Conservation (phyloP, 2,888 invertebrate genomes). For the Nephrotoma guestfalica region DNA sequence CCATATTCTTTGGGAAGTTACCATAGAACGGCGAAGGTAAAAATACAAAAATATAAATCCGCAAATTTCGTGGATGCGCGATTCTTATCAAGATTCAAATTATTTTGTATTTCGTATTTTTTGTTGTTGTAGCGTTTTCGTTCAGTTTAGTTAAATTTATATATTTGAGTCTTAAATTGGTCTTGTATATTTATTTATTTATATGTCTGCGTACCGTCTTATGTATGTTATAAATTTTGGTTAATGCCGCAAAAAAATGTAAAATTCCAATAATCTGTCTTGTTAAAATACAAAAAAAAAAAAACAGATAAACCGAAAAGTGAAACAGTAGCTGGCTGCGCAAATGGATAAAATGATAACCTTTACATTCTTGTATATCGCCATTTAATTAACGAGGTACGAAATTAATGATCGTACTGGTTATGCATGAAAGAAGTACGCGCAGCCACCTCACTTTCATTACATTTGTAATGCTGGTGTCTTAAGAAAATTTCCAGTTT, state of each 20-base stretch:
- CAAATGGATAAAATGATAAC: neutral
- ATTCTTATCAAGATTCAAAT: neutral
- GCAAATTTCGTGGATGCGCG: neutral
- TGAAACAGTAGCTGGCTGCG: neutral
- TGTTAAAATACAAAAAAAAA: neutral
- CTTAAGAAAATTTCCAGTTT: neutral
- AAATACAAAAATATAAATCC: neutral
- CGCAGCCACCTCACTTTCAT: neutral
- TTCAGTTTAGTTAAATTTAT: neutral
- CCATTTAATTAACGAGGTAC: neutral
- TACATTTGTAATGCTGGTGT: neutral
- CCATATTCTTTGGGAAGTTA: neutral
- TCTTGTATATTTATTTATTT: neutral
- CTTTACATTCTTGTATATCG: neutral
- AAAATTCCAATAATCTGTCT: constrained; percentile 1
- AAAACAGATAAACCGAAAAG: neutral
- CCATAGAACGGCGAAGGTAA: neutral
- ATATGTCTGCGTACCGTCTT: neutral
- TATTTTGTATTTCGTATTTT: neutral
- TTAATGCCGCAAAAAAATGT: neutral
- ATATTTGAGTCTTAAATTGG: neutral
- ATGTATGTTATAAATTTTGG: neutral
- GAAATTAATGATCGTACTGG: neutral
- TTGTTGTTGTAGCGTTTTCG: neutral
- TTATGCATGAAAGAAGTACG: neutral